Conservation (phyloP, 2,797 vertebrate genomes). For the Vespertilio murinus region DNA sequence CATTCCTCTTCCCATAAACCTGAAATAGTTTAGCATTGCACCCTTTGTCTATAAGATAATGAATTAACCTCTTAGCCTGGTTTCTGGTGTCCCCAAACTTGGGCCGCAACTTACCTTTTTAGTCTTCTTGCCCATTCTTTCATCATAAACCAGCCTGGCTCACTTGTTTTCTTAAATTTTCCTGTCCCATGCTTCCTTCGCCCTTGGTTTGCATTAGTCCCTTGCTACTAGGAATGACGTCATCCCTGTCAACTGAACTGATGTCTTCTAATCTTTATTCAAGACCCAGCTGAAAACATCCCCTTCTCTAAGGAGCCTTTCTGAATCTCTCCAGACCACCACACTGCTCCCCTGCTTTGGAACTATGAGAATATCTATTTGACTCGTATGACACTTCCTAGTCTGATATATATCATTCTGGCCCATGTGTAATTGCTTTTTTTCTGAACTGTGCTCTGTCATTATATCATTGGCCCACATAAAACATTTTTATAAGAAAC, state of each 20-base stretch:
- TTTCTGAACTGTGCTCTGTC: not conserved
- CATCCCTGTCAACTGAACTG: not conserved
- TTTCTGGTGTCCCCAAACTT: not conserved
- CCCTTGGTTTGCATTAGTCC: not conserved
- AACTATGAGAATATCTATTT: not conserved
- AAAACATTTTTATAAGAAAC: not conserved
- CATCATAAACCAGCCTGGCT: not conserved
- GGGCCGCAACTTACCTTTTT: not conserved
- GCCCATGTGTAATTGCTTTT: not conserved
- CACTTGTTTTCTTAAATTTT: constrained; percentile 24
- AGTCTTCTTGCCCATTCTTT: not conserved
- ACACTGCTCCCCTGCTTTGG: not conserved
- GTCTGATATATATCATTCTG: not conserved
- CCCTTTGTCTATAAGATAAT: not conserved
- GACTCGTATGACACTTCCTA: not conserved
- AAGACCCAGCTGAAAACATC: not conserved
- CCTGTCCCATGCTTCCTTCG: not conserved
- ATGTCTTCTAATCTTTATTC: not conserved
- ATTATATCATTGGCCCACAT: not conserved
- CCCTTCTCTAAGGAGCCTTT: not conserved
- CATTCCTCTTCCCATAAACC: not conserved
- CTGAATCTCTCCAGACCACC: not conserved
- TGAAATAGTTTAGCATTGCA: not conserved
- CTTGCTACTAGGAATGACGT: not conserved
- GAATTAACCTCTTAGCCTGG: not conserved